These are phyloP conservation scores for Copidosoma aretas DNA, from an alignment of 2,888 invertebrate genomes.

Conservation along the genomic window DNA sequence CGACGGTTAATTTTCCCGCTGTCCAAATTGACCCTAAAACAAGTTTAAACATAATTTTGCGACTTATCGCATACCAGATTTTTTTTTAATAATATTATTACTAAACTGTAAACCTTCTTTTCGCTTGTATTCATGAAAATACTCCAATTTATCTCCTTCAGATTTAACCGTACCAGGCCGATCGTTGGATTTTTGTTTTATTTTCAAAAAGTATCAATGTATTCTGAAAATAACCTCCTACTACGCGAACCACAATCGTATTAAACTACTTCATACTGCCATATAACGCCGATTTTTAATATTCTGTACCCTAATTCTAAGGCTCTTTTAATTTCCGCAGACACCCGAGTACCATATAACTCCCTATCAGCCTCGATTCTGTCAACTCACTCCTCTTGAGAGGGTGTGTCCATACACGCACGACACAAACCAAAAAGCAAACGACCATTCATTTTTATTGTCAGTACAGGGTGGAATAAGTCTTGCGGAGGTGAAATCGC, in stretches of 20 bases:
- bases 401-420: conserved; percentile 48
- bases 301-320: conserved; percentile 53
- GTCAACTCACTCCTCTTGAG: conserved; percentile 50
- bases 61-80: not conserved
- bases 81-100: not conserved
- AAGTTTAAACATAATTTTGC: not conserved
- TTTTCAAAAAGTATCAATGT: conserved; percentile 35
- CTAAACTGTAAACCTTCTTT: not conserved
- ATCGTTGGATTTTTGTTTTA: conserved; percentile 32
- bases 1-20: too few species aligned
- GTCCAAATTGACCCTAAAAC: not conserved
- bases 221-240: conserved; percentile 33
- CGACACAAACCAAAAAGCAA: conserved; percentile 56
- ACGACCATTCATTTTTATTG: conserved; percentile 46
- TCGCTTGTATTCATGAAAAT: not conserved
- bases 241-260: conserved; percentile 41
- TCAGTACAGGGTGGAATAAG: conserved; percentile 51
- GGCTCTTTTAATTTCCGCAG: conserved; percentile 54
- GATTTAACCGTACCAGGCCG: conserved; percentile 25
- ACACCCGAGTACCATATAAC: conserved; percentile 53
- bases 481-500: conserved; percentile 44
- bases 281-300: conserved; percentile 50
- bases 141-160: conserved; percentile 17
- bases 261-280: conserved; percentile 49
- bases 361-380: conserved; percentile 42